A percentile compares a stretch with the other conserved stretches of the same genome.
Conservation (phyloP, 1,140 invertebrate species). For the Drosophila prosaltans region DNA sequence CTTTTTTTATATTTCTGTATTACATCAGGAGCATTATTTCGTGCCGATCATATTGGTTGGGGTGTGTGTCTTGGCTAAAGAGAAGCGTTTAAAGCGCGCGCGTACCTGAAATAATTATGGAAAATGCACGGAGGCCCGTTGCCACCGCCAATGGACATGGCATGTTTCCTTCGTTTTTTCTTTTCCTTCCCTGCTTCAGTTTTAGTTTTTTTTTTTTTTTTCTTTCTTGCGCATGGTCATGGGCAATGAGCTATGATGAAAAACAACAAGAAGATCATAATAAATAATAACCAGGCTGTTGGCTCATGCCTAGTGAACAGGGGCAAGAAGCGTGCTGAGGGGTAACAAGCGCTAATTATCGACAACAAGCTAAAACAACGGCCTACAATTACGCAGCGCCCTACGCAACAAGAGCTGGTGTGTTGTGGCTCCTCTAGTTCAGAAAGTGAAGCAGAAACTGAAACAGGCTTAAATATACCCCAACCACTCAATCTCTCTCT, state of each 20-base stretch:
- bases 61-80: constrained; percentile 70
- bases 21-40: constrained; percentile 52
- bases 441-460: constrained; percentile 20
- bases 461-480: constrained; percentile 50
- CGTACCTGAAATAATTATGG: constrained; percentile 74
- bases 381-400: constrained; percentile 74
- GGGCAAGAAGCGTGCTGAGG: constrained; percentile 39
- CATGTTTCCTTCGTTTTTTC: constrained; percentile 60
- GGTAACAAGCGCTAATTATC: constrained; percentile 80
- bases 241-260: constrained; percentile 78
- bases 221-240: constrained; percentile 56
- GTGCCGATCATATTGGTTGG: constrained; percentile 36
- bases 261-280: constrained; percentile 80
- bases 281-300: constrained; percentile 73
- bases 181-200: constrained; percentile 42
- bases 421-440: constrained; percentile 33
- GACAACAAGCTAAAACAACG: constrained; percentile 80
- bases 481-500: constrained; percentile 9
- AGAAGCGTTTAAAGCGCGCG: constrained; percentile 62
- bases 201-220: constrained; percentile 26
- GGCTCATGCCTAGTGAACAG: constrained; percentile 34
- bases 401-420: constrained; percentile 37
- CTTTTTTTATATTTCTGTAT: constrained; percentile 59
- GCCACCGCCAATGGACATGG: constrained; percentile 22
- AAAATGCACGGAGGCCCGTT: constrained; percentile 55